Conservation (phyloP, 2,797 vertebrate genomes). For the Hapalemur alaotrensis region DNA sequence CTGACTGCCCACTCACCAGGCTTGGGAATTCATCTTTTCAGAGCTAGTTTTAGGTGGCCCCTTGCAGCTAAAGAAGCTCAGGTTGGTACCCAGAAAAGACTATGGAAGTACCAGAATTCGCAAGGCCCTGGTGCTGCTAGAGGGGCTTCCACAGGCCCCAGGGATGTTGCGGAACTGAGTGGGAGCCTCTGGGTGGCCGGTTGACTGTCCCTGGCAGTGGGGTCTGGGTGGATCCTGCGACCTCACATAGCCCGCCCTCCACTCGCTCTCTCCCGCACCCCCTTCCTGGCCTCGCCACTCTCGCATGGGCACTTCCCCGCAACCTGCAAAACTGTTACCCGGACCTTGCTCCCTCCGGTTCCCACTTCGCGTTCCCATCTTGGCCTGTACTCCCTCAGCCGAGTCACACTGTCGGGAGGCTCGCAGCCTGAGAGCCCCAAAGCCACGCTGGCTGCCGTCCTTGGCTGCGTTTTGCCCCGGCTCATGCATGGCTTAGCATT, state of each 20-base stretch:
- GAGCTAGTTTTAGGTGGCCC: not conserved
- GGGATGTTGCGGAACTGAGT: not conserved
- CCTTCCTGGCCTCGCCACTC: not conserved
- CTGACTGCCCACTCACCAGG: too few relatives aligned
- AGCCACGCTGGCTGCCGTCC: not conserved
- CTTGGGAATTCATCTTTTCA: not conserved
- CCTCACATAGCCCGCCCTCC: not conserved
- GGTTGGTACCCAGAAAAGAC: not conserved
- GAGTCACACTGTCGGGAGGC: not conserved
- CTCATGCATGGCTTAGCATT: not conserved
- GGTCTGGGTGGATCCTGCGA: not conserved
- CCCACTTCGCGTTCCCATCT: not conserved
- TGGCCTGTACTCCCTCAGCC: not conserved
- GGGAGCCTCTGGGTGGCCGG: not conserved
- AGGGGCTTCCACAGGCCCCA: not conserved
- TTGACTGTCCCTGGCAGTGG: too few relatives aligned
- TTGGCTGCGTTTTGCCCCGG: not conserved
- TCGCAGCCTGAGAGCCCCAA: not conserved
- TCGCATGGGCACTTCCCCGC: not conserved
- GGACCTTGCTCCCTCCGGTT: not conserved
- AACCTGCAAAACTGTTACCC: not conserved
- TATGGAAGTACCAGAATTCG: not conserved
- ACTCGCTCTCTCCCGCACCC: not conserved
- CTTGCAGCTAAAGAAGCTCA: not conserved
- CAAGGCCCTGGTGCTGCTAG: not conserved